Base-by-base conservation (phyloP, 2,888 invertebrate species). In the Drosophila mimica region DNA sequence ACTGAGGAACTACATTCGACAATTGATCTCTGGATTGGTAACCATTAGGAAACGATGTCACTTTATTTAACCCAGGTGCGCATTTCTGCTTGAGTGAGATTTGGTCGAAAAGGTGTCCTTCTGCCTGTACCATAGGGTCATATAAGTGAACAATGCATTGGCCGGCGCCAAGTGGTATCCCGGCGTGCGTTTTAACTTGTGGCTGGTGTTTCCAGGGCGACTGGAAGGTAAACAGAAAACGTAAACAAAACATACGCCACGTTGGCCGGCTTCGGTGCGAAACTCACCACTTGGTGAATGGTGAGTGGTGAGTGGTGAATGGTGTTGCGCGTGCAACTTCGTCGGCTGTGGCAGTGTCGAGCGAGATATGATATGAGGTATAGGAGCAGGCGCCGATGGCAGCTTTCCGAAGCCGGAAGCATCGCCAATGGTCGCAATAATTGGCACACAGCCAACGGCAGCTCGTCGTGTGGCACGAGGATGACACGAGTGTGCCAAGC, bases 211-310 rank as follows among this genome's bases (percentile, higher is more conserved):
- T 67, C 56, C 56, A 60, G 60, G 11, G 31, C 40, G 57, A 52
- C 65, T 85, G 77, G 81, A 86, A 83, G 73, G 90, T 89, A 88
- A 91, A 89, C 90, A 91, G 13, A 79, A 70, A 88, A 85, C 77
- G 87, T 89, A 91, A 91, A 90, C 89, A 85, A 89, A 82, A 8
- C 65, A 31, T 38, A n/a, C 36, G 83, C 73, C 79, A 74, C 60
- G 73, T 66, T 80, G 76, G 76, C 84, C 81, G 84, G 89, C 76
- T 25, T 46, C 6, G 2, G 30, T 5, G 15, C n/a, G 36, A 25
- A 82, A 58, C 13, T 58, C 88, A 78, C 83, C 83, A 65, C 62
- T 56, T 52, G 83, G 68, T 46, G 33, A 20, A 30, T 11, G 28
- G 8, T 20, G 54, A 20, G 3, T 52, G 83, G 68, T 46, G 33